Evolutionary conservation across 2,113 vertebrate genomes (phyloP), one percentile per base, ranked within the genome.

Genomic region (Eurystomus gularis): DNA sequence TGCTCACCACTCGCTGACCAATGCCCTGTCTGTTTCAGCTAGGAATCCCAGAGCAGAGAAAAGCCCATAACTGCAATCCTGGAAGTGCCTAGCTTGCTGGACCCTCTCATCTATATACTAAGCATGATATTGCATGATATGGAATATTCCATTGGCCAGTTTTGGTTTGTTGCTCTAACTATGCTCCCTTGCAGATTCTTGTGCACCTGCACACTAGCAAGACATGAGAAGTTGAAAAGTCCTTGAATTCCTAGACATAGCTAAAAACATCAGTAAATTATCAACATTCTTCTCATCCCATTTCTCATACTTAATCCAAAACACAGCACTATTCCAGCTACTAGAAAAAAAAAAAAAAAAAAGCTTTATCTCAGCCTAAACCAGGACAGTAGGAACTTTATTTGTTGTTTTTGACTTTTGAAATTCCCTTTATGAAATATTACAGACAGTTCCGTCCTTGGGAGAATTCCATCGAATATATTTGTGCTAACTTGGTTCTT

Each of bases 381-480:
- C 20, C 33, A 64, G 39, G 40, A 64, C 17, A 64, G 3, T 14
- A 3, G 9, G 2, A 51, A 52, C 3, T 44, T 58, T 17, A 54
- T 3, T 29, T 51, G 21, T 5, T 68, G 5, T 14, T 21, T 4
- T 16, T 58, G 6, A 13, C 0, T 52, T 57, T 44, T 3, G 0
- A 18, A 73, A 61, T 65, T 64, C 16, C 1, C 6, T 42, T 33
- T 40, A 33, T 31, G 3, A 17, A 52, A 44, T n/a, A 55, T 3
- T 49, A 14, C 3, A 33, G 5, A 3, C 28, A 23, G 3, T 19
- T 62, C 6, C 4, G 39, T 44, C 6, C 2, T 14, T 44, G 7
- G 5, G 10, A 58, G 1, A 46, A 40, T 37, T 6, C 1, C 3
- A 5, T 2, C 2, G 0, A 29, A 39, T 48, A 28, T 49, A 17